Percentiles rank a stretch among this genome's conserved stretches.
Evolutionary conservation across 1,140 invertebrate species (phyloP).

Genomic region (Pseudomyrmex dendroicus): DNA sequence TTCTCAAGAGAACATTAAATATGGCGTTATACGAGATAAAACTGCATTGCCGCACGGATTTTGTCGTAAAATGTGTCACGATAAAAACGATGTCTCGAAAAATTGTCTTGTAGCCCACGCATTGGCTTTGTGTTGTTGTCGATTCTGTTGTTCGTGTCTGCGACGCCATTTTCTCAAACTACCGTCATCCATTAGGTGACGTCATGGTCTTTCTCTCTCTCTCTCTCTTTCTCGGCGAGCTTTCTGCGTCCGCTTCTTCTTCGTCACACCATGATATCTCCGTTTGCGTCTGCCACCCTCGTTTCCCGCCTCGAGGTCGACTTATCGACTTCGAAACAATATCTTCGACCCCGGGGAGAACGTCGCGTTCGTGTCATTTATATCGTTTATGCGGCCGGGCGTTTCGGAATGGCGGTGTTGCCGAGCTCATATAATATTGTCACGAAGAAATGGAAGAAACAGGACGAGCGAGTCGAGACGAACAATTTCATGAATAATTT

Average conservation of each 20-base stretch:
- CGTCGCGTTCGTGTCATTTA: constrained; percentile 48
- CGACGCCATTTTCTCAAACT: constrained; percentile 59
- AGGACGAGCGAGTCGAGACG: not conserved
- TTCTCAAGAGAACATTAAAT: constrained; percentile 11
- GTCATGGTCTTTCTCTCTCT: constrained; percentile 1
- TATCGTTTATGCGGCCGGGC: constrained; percentile 40
- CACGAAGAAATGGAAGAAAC: constrained; percentile 6
- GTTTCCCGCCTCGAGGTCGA: constrained; percentile 21
- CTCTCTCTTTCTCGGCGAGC: constrained; percentile 27
- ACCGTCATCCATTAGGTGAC: constrained; percentile 65
- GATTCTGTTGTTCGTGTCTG: not conserved
- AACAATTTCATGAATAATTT: constrained; percentile 25
- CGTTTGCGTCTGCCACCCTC: not conserved
- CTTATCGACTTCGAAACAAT: constrained; percentile 71
- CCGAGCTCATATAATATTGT: constrained; percentile 34
- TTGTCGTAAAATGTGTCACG: constrained; percentile 32
- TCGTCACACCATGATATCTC: not conserved
- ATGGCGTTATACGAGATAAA: not conserved
- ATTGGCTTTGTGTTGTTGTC: not conserved
- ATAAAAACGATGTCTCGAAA: constrained; percentile 31
- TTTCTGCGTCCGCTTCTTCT: constrained; percentile 1
- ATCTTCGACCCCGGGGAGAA: constrained; percentile 46
- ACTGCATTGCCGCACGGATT: constrained; percentile 2
- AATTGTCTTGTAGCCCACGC: not conserved
- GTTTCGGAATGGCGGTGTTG: constrained; percentile 5